Base-by-base conservation (phyloP, 2,797 vertebrate species). In the Mastacembelus armatus region DNA sequence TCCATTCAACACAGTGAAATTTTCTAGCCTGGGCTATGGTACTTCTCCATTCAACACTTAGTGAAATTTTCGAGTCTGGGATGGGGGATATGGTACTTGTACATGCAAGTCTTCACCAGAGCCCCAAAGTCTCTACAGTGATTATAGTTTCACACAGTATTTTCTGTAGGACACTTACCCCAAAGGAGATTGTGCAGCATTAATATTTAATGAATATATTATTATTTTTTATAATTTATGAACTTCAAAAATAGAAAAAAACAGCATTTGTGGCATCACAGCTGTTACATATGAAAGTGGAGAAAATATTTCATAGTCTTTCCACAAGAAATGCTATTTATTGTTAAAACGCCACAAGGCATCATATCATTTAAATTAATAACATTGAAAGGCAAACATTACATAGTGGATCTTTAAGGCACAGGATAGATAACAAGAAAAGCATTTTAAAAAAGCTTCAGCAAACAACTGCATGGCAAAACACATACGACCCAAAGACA, bases 341-440 rank as follows among this genome's bases (percentile, higher is more conserved):
- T 91, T 91, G 50, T 69, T 91, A 71, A 84, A 91, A 92, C 90
- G 56, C 66, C 65, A 80, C 8, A 39, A 80, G 85, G 79, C 80
- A 70, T 81, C 65, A 58, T 77, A 64, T 89, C 78, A 83, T 87
- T 84, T 76, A 83, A 89, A 85, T 85, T 73, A 75, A 88, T 73
- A 82, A 85, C 68, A 75, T 78, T 80, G 84, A 81, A 74, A 89
- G 62, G 82, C 85, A 83, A 85, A 47, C 81, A 86, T 83, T 78
- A 90, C 76, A 87, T 54, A 43, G 71, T 71, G 21, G 10, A n/a
- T 74, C 78, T 83, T 90, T 94, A 94, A 94, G 93, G 93, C 92
- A 93, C 92, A 81, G 80, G 88, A 89, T 86, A 89, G 74, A 90
- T 81, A 78, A 88, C 70, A 78, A 80, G 36, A 82, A 80, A 77